Percentiles rank a stretch among this genome's conserved stretches.
These are phyloP conservation scores for Andricus quercusramuli DNA, from an alignment of 2,888 invertebrate genomes.

Conservation along the genomic window DNA sequence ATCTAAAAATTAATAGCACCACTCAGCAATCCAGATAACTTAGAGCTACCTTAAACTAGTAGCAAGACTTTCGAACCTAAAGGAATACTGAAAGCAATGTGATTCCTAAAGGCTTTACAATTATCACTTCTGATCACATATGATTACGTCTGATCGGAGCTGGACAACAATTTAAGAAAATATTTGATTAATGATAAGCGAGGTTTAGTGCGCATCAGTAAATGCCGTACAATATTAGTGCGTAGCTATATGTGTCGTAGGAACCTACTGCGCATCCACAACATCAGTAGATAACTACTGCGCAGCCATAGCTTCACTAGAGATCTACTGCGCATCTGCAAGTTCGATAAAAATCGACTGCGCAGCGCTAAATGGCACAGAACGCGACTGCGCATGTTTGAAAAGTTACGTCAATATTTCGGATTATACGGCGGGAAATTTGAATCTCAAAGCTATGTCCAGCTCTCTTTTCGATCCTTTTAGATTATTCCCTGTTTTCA, in stretches of 20 bases:
- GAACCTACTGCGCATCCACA: background rate
- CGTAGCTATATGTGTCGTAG: background rate
- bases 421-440: background rate
- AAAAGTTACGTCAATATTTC: background rate
- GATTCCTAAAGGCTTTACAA: background rate
- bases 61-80: background rate
- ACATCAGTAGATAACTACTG: too few species aligned
- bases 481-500: background rate
- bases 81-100: background rate
- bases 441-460: background rate
- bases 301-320: background rate
- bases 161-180: background rate
- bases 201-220: background rate
- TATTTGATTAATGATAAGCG: background rate
- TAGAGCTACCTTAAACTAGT: background rate
- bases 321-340: background rate
- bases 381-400: background rate
- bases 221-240: background rate
- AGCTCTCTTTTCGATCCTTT: background rate
- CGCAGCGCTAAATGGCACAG: background rate
- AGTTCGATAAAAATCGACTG: background rate
- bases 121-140: constrained; percentile 15
- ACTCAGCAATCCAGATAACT: background rate
- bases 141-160: background rate
- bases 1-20: background rate